phyloP scores from a whole-genome alignment of 2,113 vertebrate species.

The Neolamprologus modestus region DNA sequence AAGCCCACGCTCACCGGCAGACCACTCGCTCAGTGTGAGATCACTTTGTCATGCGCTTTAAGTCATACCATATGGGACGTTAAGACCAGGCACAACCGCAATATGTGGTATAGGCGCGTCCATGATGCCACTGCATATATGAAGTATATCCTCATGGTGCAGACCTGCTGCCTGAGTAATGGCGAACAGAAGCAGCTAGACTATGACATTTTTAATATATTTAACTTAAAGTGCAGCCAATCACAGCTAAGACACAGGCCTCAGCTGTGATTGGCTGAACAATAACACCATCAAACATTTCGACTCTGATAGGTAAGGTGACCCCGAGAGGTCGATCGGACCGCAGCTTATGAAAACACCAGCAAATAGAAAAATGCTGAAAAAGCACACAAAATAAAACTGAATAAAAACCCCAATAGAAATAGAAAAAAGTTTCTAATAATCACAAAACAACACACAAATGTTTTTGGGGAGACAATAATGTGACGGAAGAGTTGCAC shows the following conservation, averaged over 20 bases:
- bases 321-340: rapidly evolving
- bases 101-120: background rate
- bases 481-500: background rate
- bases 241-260: background rate
- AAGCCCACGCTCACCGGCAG: conserved; percentile 28
- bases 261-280: background rate
- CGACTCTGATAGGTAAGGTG: background rate
- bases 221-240: background rate
- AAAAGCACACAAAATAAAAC: background rate
- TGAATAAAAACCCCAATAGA: background rate
- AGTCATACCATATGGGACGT: conserved; percentile 56
- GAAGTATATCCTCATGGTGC: background rate
- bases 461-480: background rate
- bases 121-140: background rate
- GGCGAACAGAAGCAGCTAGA: background rate
- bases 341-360: background rate
- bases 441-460: background rate
- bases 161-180: background rate
- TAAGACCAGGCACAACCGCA: conserved; percentile 39
- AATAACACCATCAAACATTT: background rate
- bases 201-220: background rate
- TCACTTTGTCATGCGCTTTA: conserved; percentile 48
- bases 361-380: background rate
- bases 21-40: conserved; percentile 41
- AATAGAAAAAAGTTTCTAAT: background rate